Base-by-base conservation (phyloP, 2,888 invertebrate genomes). In the Gymnocheta viridis region DNA sequence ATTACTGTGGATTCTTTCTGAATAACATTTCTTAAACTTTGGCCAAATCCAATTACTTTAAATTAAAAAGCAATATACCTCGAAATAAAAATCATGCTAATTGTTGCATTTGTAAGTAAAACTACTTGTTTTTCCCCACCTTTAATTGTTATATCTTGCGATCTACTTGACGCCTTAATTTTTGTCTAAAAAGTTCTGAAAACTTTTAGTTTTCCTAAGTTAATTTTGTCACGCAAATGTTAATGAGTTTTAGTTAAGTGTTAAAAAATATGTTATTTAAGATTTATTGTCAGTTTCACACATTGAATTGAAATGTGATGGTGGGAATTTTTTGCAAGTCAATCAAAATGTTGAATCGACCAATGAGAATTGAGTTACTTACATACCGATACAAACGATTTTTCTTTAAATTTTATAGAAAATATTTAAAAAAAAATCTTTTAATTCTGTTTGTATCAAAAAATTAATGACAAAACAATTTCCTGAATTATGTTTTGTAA, bases 201-300 rank as follows among this genome's bases (percentile, higher is more conserved):
- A 29, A 29, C 6, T 38, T 38, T 4, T n/a, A n/a, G n/a, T n/a
- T n/a, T 22, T 22, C 22, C 27, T 27, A 38, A 9, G n/a, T 14
- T 60, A 22, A 38, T 60, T 38, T 60, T 24, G 22, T 60, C 22
- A 60, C 60, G 60, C 38, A 38, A 38, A 12, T 60, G 27, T 38
- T 60, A 60, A 10, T 38, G 24, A 38, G 7, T 38, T 27, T 35
- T 38, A 38, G 12, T 22, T 60, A 2, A 22, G 19, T 32, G 2
- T 32, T 10, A 58, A 17, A 32, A 58, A 19, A n/a, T 32, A n/a
- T 12, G 56, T 56, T 56, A 7, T 14, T 32, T 1, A 51, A 24
- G 9, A 2, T 35, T 27, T 17, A 5, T 44, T 17, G 27, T 64
- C 7, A 27, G 41, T 64, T 60, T 60, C 38, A 22, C 60, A 38